These are phyloP conservation scores for Tigriopus japonicus DNA, from an alignment of 1,140 invertebrate species.

Conservation along the genomic window DNA sequence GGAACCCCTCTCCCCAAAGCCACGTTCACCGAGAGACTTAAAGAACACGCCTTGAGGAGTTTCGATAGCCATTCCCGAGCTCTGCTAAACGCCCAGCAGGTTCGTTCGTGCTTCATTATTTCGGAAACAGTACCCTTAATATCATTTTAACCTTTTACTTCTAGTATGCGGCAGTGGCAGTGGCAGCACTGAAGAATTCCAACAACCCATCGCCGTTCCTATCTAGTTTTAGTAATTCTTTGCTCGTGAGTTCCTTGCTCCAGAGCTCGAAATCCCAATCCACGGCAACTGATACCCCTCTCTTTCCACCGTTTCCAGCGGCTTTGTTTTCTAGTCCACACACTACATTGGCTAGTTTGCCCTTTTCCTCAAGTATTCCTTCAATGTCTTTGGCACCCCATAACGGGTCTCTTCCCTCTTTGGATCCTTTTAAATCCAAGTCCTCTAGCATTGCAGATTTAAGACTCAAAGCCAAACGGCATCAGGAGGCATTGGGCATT, in stretches of 20 bases:
- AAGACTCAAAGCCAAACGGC: not conserved
- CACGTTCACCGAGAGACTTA: constrained; percentile 6
- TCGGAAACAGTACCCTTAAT: not conserved
- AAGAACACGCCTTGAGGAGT: not conserved
- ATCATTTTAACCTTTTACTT: not conserved
- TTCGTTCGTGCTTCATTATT: not conserved
- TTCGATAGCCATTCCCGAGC: no score
- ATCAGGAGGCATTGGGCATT: constrained; percentile 1
- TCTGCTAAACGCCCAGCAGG: not conserved
- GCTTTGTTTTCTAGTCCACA: no score
- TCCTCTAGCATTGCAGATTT: constrained; percentile 2
- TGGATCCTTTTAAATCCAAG: not conserved
- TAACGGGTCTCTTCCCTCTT: not conserved
- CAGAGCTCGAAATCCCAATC: no score
- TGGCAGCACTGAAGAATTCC: not conserved
- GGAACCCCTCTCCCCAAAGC: not conserved
- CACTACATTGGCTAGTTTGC: no score
- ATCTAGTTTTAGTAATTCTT: no score
- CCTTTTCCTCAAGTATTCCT: no score
- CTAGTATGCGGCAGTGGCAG: not conserved
- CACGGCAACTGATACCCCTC: no score
- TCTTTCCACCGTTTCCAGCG: no score
- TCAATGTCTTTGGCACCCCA: not conserved
- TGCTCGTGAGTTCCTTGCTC: no score
- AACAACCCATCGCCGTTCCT: no score